Evolutionary conservation across 2,113 vertebrate species (phyloP), one percentile per base, ranked within the genome.

Genomic region (Stomatorhinus ivindoensis): DNA sequence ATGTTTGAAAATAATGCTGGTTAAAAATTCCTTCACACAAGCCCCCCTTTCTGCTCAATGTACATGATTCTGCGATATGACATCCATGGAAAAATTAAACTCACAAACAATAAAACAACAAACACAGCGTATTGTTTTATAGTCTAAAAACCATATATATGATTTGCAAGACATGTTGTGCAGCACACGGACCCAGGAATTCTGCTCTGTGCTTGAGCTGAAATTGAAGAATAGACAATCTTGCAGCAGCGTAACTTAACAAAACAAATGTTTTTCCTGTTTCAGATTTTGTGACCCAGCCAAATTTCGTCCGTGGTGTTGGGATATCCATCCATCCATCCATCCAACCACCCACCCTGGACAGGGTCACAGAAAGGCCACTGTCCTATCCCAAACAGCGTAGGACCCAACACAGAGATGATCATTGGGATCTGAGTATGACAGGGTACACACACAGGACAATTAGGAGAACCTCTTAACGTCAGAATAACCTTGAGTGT

Each of bases 1-100:
- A 94, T 94, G 89, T 94, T 83, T 86, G 86, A 89, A 91, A 87
- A 92, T 89, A 93, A 87, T 91, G 89, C 48, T 44, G 89, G 90
- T 89, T n/a, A 1, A 15, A 92, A 92, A 89, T 88, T 87, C 76
- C 92, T 92, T 89, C 90, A 92, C 91, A 87, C 89, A 89, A 91
- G 90, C 87, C 89, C 47, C 46, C 39, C 86, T 27, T 88, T 48
- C 51, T 86, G 88, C 65, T 44, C 44, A 48, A 61, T 80, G 51
- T 58, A 69, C 1, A 39, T 53, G 85, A 90, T 91, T 87, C 58
- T 87, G 51, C 39, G 53, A 87, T 19, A 44, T 61, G 50, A 87
- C 86, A 21, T n/a, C 39, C 35, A n/a, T 31, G 0, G 19, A 61
- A 87, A n/a, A 55, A 31, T 17, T 35, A 3, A 19, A 87, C 44